Base-by-base conservation (phyloP, 2,113 vertebrate genomes). In the Parus major region DNA sequence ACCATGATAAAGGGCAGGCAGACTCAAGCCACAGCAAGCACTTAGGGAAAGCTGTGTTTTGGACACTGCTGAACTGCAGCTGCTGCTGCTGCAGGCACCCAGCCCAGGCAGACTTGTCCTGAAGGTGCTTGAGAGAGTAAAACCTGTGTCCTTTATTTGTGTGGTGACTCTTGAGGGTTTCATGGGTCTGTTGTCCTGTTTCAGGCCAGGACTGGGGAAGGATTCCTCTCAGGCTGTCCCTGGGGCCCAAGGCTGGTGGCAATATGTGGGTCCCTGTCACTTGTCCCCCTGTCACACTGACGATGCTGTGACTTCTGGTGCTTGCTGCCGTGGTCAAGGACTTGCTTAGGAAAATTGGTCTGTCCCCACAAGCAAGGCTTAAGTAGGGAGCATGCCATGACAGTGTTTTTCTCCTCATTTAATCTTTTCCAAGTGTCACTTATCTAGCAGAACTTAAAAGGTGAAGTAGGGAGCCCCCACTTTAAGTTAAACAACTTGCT, bases 261-360 rank as follows among this genome's bases (percentile, higher is more conserved):
- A 10, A 11, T 25, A 18, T 0, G 1, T 4, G 1, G 18, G 12
- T 66, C 1, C 20, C n/a, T 35, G 15, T 15, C 0, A 2, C 12
- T 47, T 36, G 17, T 16, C 23, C 6, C 42, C 24, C 17, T 20
- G 22, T 24, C 46, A 16, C 3, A 13, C 33, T 3, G 27, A 64
- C 19, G 63, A 64, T 22, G 63, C 36, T 27, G n/a, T 0, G 5
- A 11, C 23, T 36, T 11, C 25, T 44, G 35, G 5, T 0, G 0
- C 4, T 2, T 41, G 53, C 31, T 76, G 44, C 61, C 0, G 0
- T 10, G 57, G 27, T 20, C 1, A 0, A 50, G 41, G 44, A 6
- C n/a, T 83, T n/a, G 13, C 42, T 56, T 12, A 12, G 33, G 23
- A 21, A 1, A 0, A 46, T 68, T 2, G 0, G 12, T 42, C 49